Evolutionary conservation across 2,888 invertebrate species (phyloP).

Genomic region (Chironomus tentans): DNA sequence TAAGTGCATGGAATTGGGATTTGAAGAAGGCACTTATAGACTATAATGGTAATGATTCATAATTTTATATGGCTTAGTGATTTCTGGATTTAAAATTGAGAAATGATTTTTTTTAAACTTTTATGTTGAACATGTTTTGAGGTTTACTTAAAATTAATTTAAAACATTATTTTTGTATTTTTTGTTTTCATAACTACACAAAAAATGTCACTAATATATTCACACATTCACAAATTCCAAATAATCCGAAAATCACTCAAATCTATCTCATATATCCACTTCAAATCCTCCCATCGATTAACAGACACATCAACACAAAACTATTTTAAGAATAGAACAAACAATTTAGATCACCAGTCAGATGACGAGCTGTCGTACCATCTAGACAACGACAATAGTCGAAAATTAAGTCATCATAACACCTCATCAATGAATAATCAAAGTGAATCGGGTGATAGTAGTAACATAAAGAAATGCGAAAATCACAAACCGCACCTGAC

Average conservation of each 20-base stretch:
- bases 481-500: conserved; percentile 20
- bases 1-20: conserved; percentile 31
- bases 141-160: too few species aligned
- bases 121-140: too few species aligned
- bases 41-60: conserved; percentile 31
- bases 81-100: too few species aligned
- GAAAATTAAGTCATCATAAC: neutral
- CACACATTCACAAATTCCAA: neutral
- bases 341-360: neutral
- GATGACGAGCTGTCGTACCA: conserved; percentile 1
- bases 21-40: conserved; percentile 31
- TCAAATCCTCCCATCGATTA: neutral
- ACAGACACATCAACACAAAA: conserved; percentile 30
- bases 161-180: too few species aligned
- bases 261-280: conserved; percentile 15
- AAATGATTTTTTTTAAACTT: too few species aligned
- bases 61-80: too few species aligned
- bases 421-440: neutral
- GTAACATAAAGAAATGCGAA: neutral
- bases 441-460: neutral
- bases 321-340: conserved; percentile 28
- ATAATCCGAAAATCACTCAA: neutral
- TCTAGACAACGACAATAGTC: conserved; percentile 1
- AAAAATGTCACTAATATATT: too few species aligned
- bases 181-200: too few species aligned